Evolutionary conservation across 2,888 invertebrate genomes (phyloP), one percentile per base, ranked within the genome.

Genomic region (Sinopyrophorus schimmeli): DNA sequence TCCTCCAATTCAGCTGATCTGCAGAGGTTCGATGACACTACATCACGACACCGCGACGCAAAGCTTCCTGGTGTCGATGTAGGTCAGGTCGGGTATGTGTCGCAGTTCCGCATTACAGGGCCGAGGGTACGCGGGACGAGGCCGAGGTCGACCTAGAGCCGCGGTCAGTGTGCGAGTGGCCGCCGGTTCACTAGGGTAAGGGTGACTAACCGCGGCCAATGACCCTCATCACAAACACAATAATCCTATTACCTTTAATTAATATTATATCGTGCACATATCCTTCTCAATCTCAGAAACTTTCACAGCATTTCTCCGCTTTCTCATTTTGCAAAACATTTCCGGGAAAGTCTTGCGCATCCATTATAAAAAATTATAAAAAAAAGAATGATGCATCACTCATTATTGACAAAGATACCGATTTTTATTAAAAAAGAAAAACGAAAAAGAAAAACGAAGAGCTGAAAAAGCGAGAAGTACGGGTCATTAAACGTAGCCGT

Each of bases 141-240:
- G 62, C 56, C 58, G 51, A 55, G 50, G 48, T 42, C 47, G 51
- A 54, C 47, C 52, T 47, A 47, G 47, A 47, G 47, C 43, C 52
- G 47, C 47, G 73, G 73, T 73, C 73, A 73, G 72, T 73, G 71
- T 73, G 74, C 73, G 71, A 73, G 64, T 72, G 73, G 66, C 72
- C 73, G 72, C 60, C 66, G 70, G 73, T 73, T 74, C 71, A 73
- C 72, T 73, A 65, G 74, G 73, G 69, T 73, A 73, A 70, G 72
- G 73, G 74, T 73, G 71, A 73, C 64, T 71, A 71, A 72, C 72
- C 72, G 69, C 57, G 71, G 69, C 62, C 69, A 60, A 61, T 67
- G 70, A 68, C 69, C 67, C 53, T 35, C 27, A 30, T 18, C 40
- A 40, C 34, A 35, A 44, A 23, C 34, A 40, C 42, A 31, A 17